Evolutionary conservation across 2,888 invertebrate genomes (phyloP).

Genomic region (Dichetophora obliterata): DNA sequence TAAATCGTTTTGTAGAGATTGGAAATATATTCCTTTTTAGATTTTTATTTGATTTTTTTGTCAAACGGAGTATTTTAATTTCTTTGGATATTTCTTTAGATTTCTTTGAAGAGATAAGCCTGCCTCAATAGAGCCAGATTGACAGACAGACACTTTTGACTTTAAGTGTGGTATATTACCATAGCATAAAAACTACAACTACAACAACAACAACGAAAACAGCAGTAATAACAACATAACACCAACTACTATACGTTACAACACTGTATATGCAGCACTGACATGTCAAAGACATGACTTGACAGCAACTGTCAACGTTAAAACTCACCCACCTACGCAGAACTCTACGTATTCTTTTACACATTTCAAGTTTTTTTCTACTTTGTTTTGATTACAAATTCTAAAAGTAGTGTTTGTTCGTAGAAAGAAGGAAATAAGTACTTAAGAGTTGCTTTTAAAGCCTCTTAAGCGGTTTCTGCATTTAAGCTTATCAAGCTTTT

Average conservation of each 20-base stretch:
- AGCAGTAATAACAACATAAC: background rate
- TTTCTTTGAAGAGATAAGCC: slow-evolving; percentile 25
- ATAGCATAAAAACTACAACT: background rate
- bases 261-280: background rate
- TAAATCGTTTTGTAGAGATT: background rate
- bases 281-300: slow-evolving; percentile 21
- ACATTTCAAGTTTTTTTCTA: background rate
- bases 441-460: background rate
- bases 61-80: no score
- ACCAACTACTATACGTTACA: background rate
- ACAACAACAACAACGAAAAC: background rate
- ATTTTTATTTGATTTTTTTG: no score
- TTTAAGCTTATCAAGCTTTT: slow-evolving; percentile 11
- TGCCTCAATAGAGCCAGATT: background rate
- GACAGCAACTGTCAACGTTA: slow-evolving; percentile 33
- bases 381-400: background rate
- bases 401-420: background rate
- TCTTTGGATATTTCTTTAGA: background rate
- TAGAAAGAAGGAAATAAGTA: background rate
- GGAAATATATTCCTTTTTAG: no score
- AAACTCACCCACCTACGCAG: background rate
- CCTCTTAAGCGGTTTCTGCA: background rate
- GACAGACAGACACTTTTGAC: background rate
- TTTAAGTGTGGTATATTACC: background rate
- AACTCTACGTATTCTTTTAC: background rate